Percentiles rank a stretch among this genome's conserved stretches.
Evolutionary conservation across 2,797 vertebrate species (phyloP).

Genomic region (Clarias pachynema): DNA sequence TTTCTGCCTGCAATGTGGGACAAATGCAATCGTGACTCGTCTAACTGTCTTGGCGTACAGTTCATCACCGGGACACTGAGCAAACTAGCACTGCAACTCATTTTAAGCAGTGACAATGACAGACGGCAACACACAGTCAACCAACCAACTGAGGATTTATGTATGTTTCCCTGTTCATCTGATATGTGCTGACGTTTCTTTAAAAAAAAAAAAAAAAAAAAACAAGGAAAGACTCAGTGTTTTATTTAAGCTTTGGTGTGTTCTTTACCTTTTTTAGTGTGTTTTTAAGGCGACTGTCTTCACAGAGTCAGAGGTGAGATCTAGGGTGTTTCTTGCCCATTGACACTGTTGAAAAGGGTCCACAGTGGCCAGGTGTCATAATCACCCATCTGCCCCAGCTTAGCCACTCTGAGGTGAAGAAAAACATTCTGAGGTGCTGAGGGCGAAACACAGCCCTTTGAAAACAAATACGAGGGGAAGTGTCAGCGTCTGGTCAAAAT

Average conservation of each 20-base stretch:
- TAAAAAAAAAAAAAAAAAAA: not conserved
- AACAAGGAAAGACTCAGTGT: constrained; percentile 1
- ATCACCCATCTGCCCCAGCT: constrained; percentile 44
- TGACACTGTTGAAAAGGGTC: constrained; percentile 48
- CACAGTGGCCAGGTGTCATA: constrained; percentile 54
- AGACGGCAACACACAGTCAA: not conserved
- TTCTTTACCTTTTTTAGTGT: constrained; percentile 42
- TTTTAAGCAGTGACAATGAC: constrained; percentile 11
- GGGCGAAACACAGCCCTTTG: constrained; percentile 29
- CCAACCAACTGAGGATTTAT: not conserved
- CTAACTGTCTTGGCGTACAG: constrained; percentile 59
- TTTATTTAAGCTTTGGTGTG: constrained; percentile 48
- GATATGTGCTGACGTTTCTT: constrained; percentile 11
- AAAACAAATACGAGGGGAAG: constrained; percentile 35
- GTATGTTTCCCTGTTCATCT: constrained; percentile 24
- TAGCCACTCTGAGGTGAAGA: constrained; percentile 45
- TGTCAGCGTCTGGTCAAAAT: constrained; percentile 48
- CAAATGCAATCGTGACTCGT: constrained; percentile 71
- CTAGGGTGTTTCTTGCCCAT: constrained; percentile 63
- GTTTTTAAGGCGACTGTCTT: constrained; percentile 55
- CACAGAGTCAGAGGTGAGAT: constrained; percentile 64
- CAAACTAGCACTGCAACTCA: constrained; percentile 19
- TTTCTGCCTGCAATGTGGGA: constrained; percentile 66
- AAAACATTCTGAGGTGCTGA: constrained; percentile 28
- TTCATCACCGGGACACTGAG: constrained; percentile 63